phyloP scores from a whole-genome alignment of 2,797 vertebrate species.

The Corythornis leucogaster region DNA sequence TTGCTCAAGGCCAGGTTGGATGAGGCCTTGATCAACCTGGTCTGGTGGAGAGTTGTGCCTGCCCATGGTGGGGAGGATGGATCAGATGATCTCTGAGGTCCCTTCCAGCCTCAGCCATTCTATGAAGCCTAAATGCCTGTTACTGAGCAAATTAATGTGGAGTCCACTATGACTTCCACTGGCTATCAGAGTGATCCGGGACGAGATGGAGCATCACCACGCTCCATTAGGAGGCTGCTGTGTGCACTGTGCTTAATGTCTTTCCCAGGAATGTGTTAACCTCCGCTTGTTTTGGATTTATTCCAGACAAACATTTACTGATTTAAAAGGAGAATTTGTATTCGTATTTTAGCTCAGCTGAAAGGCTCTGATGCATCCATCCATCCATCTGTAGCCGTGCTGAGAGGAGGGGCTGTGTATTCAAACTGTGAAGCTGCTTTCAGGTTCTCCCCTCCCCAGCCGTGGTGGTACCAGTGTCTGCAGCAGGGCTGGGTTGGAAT shows the following conservation, averaged over 20 bases:
- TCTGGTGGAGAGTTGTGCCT: too few species aligned
- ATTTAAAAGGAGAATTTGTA: slow-evolving; percentile 56
- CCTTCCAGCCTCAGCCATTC: too few species aligned
- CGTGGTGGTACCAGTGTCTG: background rate
- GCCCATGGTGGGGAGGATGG: too few species aligned
- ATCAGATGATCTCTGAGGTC: too few species aligned
- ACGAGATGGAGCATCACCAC: background rate
- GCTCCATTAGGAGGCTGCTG: slow-evolving; percentile 11
- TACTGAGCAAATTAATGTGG: slow-evolving; percentile 10
- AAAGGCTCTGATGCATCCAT: background rate
- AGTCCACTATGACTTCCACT: background rate
- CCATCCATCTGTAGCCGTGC: background rate
- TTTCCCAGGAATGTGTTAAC: slow-evolving; percentile 52
- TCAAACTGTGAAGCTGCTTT: background rate
- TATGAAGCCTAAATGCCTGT: background rate
- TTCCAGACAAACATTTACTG: slow-evolving; percentile 58
- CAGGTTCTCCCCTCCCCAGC: background rate
- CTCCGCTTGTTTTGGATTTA: slow-evolving; percentile 52
- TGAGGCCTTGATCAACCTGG: too few species aligned
- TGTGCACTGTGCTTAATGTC: background rate
- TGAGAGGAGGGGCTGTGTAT: background rate
- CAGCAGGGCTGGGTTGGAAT: background rate
- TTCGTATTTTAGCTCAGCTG: background rate
- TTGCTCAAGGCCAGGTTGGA: too few species aligned
- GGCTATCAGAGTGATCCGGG: slow-evolving; percentile 26